Evolutionary conservation across 2,888 invertebrate genomes (phyloP), one percentile per base, ranked within the genome.

Genomic region (Bembecia ichneumoniformis): DNA sequence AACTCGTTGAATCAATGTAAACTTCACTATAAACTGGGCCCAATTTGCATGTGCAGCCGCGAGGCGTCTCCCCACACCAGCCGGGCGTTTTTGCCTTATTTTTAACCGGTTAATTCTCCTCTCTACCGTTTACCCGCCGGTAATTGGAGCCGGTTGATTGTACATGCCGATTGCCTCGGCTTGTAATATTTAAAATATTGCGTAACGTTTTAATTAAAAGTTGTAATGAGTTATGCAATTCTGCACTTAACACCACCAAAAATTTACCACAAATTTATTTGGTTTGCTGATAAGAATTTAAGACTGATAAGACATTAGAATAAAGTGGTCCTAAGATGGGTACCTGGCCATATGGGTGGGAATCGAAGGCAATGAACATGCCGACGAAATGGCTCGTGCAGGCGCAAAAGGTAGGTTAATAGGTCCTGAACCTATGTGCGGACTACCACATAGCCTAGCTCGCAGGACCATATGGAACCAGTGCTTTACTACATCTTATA

Each of bases 221-320:
- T 40, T 40, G 40, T 40, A 40, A 40, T 40, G 40, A 40, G 40
- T 3, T 36, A 36, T n/a, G n/a, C 14, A 40, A 28, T 43, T 46
- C 47, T 45, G 20, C 5, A 46, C 46, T 45, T 51, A 47, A 51
- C 43, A 53, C 51, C 47, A 45, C 51, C 36, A 40, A 28, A 36
- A 46, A 45, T 51, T 48, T 7, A 5, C 7, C 5, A 20, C 7
- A 20, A 7, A 20, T 20, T 20, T 2, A 20, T 20, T 20, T 20
- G 20, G 7, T 20, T 7, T 17, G 3, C 17, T 17, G 17, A 17
- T 17, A 17, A 17, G 17, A n/a, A n/a, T n/a, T n/a, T n/a, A n/a
- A n/a, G n/a, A n/a, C n/a, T n/a, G n/a, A n/a, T n/a, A n/a, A n/a
- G n/a, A n/a, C n/a, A n/a, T n/a, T n/a, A n/a, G n/a, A n/a, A n/a